These are phyloP conservation scores for Bombus confusus DNA, from an alignment of 1,140 invertebrate genomes.

Conservation along the genomic window DNA sequence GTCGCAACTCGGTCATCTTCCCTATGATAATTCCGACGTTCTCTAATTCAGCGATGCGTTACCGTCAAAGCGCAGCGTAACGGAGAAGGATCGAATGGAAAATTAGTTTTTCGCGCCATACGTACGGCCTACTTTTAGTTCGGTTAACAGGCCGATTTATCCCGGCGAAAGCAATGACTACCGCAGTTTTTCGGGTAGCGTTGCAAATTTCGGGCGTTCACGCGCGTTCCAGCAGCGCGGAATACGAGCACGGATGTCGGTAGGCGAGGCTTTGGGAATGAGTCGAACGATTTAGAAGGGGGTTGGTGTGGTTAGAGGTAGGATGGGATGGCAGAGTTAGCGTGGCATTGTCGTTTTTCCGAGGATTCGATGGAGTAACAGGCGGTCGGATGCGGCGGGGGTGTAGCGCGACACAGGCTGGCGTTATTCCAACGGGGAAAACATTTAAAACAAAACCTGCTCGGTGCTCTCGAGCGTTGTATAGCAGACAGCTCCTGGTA, in stretches of 20 bases:
- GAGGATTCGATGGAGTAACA: constrained; percentile 34
- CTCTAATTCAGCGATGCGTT: constrained; percentile 4
- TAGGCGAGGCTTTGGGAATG: constrained; percentile 16
- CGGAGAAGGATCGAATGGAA: not conserved
- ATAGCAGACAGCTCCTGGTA: constrained; percentile 23
- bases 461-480: constrained; percentile 39
- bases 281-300: constrained; percentile 47
- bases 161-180: constrained; percentile 54
- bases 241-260: constrained; percentile 60
- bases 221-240: constrained; percentile 28
- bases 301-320: not conserved
- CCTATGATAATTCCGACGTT: not conserved
- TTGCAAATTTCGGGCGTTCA: constrained; percentile 40
- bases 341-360: constrained; percentile 43
- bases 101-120: constrained; percentile 30
- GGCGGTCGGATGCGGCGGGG: constrained; percentile 16
- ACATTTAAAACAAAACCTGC: constrained; percentile 66
- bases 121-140: constrained; percentile 35
- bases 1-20: not conserved
- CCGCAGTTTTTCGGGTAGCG: constrained; percentile 51
- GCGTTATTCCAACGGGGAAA: constrained; percentile 59
- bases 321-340: not conserved
- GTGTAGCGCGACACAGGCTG: constrained; percentile 26
- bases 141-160: constrained; percentile 62
- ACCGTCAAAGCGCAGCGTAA: not conserved